Conservation (phyloP, 2,797 vertebrate species). For the Acrossocheilus fasciatus region DNA sequence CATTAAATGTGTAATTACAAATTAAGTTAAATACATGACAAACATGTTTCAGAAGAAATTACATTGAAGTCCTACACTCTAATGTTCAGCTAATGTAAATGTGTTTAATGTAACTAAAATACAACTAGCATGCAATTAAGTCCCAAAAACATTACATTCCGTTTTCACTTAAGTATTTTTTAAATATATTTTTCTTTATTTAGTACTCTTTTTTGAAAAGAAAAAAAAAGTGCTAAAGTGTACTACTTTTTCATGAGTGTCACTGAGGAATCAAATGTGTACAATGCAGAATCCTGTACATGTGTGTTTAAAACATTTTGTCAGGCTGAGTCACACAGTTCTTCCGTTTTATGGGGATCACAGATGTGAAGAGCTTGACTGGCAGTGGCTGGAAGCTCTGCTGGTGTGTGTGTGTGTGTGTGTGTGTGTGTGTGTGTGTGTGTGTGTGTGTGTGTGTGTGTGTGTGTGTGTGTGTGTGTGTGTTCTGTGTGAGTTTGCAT, state of each 20-base stretch:
- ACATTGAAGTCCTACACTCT: too few relatives aligned
- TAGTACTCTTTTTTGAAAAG: too few relatives aligned
- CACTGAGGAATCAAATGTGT: not conserved
- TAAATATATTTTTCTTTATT: too few relatives aligned
- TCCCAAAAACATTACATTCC: not conserved
- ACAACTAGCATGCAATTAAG: not conserved
- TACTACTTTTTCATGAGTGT: not conserved
- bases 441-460: constrained; percentile 30
- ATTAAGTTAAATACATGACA: too few relatives aligned
- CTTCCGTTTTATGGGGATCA: constrained; percentile 11
- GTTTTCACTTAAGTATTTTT: not conserved
- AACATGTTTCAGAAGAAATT: too few relatives aligned
- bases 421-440: too few relatives aligned
- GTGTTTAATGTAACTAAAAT: too few relatives aligned
- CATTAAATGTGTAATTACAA: too few relatives aligned
- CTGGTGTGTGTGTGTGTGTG: constrained; percentile 34
- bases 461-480: constrained; percentile 44
- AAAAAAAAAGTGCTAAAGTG: not conserved
- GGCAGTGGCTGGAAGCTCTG: constrained; percentile 23
- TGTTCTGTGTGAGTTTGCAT: constrained; percentile 63
- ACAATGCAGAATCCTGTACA: not conserved
- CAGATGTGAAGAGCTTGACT: constrained; percentile 38
- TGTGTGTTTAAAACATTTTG: constrained; percentile 12
- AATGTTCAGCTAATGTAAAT: too few relatives aligned
- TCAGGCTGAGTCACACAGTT: constrained; percentile 10